Evolutionary conservation across 2,888 invertebrate species (phyloP).

Genomic region (Drosophila antonietae): DNA sequence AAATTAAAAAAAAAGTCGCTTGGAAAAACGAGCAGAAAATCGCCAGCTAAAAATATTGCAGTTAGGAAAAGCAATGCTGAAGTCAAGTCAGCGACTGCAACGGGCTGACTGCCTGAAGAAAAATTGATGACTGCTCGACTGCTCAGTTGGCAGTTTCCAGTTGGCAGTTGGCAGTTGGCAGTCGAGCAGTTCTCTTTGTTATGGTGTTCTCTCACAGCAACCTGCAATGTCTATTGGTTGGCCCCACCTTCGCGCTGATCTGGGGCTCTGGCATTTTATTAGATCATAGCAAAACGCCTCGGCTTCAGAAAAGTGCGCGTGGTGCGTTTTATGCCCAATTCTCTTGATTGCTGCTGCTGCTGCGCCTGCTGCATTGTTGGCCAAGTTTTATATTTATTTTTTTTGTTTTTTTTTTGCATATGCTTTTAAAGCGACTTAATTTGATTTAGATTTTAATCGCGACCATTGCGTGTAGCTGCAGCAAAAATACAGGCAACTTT

Average conservation of each 20-base stretch:
- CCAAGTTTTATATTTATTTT: constrained; percentile 35
- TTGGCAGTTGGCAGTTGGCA: constrained; percentile 27
- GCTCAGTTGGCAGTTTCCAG: constrained; percentile 20
- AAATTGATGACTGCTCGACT: constrained; percentile 70
- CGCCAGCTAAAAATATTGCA: constrained; percentile 39
- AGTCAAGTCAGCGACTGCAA: constrained; percentile 38
- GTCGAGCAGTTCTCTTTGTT: constrained; percentile 57
- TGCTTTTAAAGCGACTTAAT: constrained; percentile 79
- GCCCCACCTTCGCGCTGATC: constrained; percentile 67
- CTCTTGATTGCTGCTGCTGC: constrained; percentile 31
- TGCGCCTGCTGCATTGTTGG: constrained; percentile 64
- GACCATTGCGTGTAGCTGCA: constrained; percentile 70
- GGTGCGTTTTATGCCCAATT: constrained; percentile 58
- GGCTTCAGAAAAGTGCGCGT: constrained; percentile 61
- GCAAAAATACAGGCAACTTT: constrained; percentile 47
- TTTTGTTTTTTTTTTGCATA: constrained; percentile 71
- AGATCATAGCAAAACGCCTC: constrained; percentile 76
- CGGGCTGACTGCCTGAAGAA: constrained; percentile 54
- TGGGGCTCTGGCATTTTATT: constrained; percentile 63
- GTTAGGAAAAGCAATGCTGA: constrained; percentile 56
- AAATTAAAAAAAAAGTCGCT: constrained; percentile 15
- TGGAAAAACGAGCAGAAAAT: constrained; percentile 48
- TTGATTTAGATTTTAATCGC: constrained; percentile 80
- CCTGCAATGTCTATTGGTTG: constrained; percentile 51
- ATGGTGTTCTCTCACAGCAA: constrained; percentile 56